Percentiles rank a stretch among this genome's conserved stretches.
Conservation (phyloP, 92 coral and sea anemone species). For the Phenganax subtilis region DNA sequence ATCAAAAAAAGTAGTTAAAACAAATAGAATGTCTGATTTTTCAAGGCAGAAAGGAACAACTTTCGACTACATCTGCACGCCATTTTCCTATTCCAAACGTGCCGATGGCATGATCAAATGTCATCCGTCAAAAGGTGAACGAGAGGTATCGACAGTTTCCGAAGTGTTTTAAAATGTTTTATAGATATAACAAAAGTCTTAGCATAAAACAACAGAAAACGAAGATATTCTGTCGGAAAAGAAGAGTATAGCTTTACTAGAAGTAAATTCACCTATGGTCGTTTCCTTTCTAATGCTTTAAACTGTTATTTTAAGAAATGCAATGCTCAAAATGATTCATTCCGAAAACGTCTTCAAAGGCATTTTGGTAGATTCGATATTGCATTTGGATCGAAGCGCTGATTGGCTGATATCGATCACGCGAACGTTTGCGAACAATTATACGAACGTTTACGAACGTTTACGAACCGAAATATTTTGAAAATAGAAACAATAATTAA, state of each 20-base stretch:
- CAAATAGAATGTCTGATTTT: not conserved
- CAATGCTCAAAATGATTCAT: too few relatives aligned
- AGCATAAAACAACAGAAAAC: too few relatives aligned
- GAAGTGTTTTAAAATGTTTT: not conserved
- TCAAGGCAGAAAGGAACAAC: not conserved
- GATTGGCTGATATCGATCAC: constrained; percentile 26
- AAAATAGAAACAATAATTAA: not conserved
- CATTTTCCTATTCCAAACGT: constrained; percentile 31
- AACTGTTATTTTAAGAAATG: too few relatives aligned
- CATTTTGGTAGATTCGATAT: not conserved
- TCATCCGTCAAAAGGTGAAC: constrained; percentile 1
- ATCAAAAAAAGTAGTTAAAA: not conserved
- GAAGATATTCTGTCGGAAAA: too few relatives aligned
- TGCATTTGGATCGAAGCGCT: not conserved
- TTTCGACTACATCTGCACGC: constrained; percentile 11
- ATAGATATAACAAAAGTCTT: not conserved
- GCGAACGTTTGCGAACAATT: not conserved
- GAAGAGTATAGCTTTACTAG: too few relatives aligned
- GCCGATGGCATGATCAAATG: constrained; percentile 14
- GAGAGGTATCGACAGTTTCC: not conserved
- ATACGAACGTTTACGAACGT: too few relatives aligned
- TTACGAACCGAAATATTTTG: not conserved
- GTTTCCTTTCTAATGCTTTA: too few relatives aligned
- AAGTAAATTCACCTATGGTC: too few relatives aligned
- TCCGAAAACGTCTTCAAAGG: not conserved